Base-by-base conservation (phyloP, 1,140 invertebrate species). In the Bombus balteatus region DNA sequence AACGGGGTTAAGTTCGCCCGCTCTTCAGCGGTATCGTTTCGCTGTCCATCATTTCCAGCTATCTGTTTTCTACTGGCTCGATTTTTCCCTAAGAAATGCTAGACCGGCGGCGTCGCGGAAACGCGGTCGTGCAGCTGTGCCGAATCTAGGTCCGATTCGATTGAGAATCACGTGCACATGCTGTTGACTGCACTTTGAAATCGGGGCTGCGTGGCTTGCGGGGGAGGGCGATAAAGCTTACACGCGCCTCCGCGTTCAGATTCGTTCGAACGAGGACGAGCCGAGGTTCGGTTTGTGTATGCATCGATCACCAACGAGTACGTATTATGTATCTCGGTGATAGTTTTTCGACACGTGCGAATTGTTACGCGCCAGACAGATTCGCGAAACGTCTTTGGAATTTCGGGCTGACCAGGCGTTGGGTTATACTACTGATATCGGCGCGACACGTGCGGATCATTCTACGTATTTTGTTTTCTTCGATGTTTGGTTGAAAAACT, bases 1-100 rank as follows among this genome's bases (percentile, higher is more conserved):
- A 90, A 85, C 88, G 89, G 88, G 89, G 88, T 90, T 89, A 90
- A 89, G 89, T 90, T 90, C 89, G 89, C 71, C 37, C 28, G 25
- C 2, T 25, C 37, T 34, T 15, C 37, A 6, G 5, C 5, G 39
- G 18, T 86, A 85, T 85, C 87, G 39, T 57, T 6, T 32, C 15
- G 34, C 66, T 65, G 74, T 87, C 88, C 75, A 83, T 90, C 88
- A 80, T 85, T 22, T 28, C 53, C 18, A 37, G 62, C 70, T 90
- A 87, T 85, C 83, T 83, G 80, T 89, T 78, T 88, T 88, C 25
- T 18, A 18, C 32, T 12, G 25, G 25, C 18, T 68, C 65, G 32
- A 68, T 68, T 68, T 68, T 68, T 68, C 32, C n/a, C 62, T 32
- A 15, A 13, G 22, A 47, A 28, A 10, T 53, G 47, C n/a, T 34